These are phyloP conservation scores for Sycophila texana DNA, from an alignment of 2,888 invertebrate genomes.

Conservation along the genomic window DNA sequence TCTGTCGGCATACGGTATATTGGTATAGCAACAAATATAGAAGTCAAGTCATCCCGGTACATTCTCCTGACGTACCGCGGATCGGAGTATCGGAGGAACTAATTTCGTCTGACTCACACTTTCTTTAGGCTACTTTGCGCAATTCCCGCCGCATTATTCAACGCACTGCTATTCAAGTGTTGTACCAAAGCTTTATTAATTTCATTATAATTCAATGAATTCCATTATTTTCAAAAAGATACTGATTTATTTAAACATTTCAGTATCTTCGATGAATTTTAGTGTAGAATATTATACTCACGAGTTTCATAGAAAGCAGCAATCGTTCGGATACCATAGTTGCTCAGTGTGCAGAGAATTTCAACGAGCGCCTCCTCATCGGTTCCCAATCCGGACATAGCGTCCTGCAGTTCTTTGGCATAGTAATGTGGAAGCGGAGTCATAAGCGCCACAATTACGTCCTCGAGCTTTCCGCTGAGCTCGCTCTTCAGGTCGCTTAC, in stretches of 20 bases:
- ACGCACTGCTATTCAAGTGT: background rate
- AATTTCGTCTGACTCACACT: constrained; percentile 48
- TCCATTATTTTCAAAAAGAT: background rate
- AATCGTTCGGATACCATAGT: constrained; percentile 91
- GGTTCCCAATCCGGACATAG: constrained; percentile 91
- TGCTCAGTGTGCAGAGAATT: constrained; percentile 93
- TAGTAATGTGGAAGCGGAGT: constrained; percentile 93
- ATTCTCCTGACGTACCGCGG: background rate
- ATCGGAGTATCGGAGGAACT: constrained; percentile 13
- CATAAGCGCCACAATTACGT: constrained; percentile 93
- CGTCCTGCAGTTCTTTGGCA: constrained; percentile 92
- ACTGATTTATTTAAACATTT: background rate
- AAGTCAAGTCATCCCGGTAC: constrained; percentile 68
- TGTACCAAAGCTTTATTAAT: too few species aligned
- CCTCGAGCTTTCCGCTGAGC: constrained; percentile 91
- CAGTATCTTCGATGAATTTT: background rate
- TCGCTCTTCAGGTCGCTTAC: constrained; percentile 92
- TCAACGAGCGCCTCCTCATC: constrained; percentile 94
- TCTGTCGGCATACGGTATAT: constrained; percentile 49
- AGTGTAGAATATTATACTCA: constrained; percentile 77
- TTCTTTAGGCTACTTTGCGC: constrained; percentile 29
- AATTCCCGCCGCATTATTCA: constrained; percentile 30
- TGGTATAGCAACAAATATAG: constrained; percentile 61
- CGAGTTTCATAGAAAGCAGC: constrained; percentile 89
- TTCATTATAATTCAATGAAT: too few species aligned